Percentiles rank a stretch among this genome's conserved stretches.
phyloP scores from a whole-genome alignment of 2,113 vertebrate genomes.

The Ancistrus triradiatus region DNA sequence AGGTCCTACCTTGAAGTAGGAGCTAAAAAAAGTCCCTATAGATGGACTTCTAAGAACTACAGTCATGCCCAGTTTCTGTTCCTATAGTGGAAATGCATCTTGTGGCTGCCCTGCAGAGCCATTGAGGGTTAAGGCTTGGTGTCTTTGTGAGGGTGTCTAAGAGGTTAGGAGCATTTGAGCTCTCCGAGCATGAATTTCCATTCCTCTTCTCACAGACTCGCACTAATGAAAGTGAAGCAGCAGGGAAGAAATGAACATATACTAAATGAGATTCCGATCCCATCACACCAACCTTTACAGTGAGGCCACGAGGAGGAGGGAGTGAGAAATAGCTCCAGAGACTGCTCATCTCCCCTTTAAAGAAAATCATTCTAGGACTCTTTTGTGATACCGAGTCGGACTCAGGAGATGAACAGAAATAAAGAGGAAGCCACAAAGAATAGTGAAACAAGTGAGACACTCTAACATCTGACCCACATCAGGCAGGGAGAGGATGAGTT shows the following conservation, averaged over 20 bases:
- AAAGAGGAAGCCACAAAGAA: background rate
- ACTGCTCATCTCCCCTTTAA: background rate
- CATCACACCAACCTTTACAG: conserved; percentile 9
- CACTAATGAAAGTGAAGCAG: conserved; percentile 31
- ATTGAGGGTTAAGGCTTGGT: too few relatives aligned
- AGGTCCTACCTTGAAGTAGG: too few relatives aligned
- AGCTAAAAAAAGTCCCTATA: too few relatives aligned
- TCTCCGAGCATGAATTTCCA: background rate
- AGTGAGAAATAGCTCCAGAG: conserved; percentile 11
- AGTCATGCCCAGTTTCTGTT: too few relatives aligned
- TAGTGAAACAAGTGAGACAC: too few relatives aligned
- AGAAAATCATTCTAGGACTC: too few relatives aligned
- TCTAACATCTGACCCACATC: too few relatives aligned
- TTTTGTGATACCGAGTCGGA: background rate
- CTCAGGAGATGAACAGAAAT: conserved; percentile 5
- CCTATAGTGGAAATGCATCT: too few relatives aligned
- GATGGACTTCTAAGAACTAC: too few relatives aligned
- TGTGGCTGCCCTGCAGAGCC: too few relatives aligned
- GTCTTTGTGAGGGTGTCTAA: background rate
- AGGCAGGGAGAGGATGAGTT: too few relatives aligned
- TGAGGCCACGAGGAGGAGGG: background rate
- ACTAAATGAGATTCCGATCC: conserved; percentile 6
- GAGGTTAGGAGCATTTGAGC: background rate
- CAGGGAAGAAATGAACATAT: conserved; percentile 4
- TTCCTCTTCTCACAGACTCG: conserved; percentile 1